These are phyloP conservation scores for Gari tellinella DNA, from an alignment of 2,888 invertebrate species.

Conservation along the genomic window DNA sequence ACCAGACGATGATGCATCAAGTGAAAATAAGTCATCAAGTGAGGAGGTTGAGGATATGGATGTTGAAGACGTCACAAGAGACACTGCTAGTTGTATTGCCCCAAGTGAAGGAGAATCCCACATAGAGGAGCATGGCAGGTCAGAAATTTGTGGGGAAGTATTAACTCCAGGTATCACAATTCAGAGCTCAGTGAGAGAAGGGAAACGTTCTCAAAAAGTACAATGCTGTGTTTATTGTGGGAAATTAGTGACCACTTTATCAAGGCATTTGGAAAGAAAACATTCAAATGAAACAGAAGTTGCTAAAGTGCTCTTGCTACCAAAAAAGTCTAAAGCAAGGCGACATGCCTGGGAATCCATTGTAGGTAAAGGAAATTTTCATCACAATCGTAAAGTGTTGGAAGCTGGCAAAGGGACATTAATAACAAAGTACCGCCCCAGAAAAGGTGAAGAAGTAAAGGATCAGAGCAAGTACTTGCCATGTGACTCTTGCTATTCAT, in stretches of 20 bases:
- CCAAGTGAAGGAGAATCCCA: too few relatives aligned
- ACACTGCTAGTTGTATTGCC: too few relatives aligned
- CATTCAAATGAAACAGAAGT: constrained; percentile 43
- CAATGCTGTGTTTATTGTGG: constrained; percentile 44
- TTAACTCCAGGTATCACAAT: too few relatives aligned
- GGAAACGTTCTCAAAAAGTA: constrained; percentile 16
- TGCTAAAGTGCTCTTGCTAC: constrained; percentile 22
- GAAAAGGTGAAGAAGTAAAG: constrained; percentile 7
- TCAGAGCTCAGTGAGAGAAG: background rate
- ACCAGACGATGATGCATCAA: too few relatives aligned
- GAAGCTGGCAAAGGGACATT: constrained; percentile 21
- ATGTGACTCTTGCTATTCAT: constrained; percentile 27
- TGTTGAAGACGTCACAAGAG: too few relatives aligned
- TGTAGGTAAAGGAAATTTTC: constrained; percentile 24
- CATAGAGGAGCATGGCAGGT: too few relatives aligned
- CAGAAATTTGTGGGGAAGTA: too few relatives aligned
- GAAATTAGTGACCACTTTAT: constrained; percentile 13
- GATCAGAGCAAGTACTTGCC: constrained; percentile 22
- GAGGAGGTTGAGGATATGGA: too few relatives aligned
- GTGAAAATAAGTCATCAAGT: too few relatives aligned
- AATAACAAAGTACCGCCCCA: constrained; percentile 33
- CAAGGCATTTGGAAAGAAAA: constrained; percentile 30
- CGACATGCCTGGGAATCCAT: constrained; percentile 20
- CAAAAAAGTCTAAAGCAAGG: constrained; percentile 32
- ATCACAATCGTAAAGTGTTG: constrained; percentile 16